Percentiles rank a stretch among this genome's conserved stretches.
phyloP scores from a whole-genome alignment of 2,797 vertebrate genomes.

The Pteronotus mesoamericanus region DNA sequence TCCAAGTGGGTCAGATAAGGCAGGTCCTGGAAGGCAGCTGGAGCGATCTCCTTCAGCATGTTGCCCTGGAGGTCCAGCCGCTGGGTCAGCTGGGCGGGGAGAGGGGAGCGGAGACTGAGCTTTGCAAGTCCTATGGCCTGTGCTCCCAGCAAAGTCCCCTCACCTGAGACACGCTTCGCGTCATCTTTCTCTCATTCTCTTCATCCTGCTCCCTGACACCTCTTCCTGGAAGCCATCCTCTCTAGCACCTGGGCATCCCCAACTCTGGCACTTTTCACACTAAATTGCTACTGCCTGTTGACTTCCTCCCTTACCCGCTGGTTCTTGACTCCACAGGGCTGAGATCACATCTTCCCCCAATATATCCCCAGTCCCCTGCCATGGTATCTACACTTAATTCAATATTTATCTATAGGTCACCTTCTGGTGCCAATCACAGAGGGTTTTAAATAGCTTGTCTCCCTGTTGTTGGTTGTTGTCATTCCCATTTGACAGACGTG shows the following conservation, averaged over 20 bases:
- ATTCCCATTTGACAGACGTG: neutral
- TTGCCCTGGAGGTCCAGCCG: conserved; percentile 90
- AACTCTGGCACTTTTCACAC: neutral
- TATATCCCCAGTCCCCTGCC: neutral
- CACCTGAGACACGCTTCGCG: too few species aligned
- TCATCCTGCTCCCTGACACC: neutral
- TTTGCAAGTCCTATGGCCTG: accelerated
- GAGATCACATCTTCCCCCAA: neutral
- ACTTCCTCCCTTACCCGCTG: neutral
- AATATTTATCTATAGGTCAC: neutral
- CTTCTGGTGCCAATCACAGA: neutral
- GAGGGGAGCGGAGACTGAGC: neutral
- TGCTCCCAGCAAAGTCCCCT: neutral
- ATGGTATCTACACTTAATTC: neutral
- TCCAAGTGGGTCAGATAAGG: conserved; percentile 91
- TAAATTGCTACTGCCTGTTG: neutral
- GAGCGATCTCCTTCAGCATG: conserved; percentile 83
- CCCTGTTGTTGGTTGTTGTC: neutral
- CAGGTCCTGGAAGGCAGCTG: conserved; percentile 85
- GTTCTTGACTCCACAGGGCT: neutral
- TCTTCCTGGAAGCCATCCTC: neutral
- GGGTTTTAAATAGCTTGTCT: neutral
- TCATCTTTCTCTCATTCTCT: neutral
- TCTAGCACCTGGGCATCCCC: neutral
- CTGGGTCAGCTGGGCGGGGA: conserved; percentile 87